Conservation (phyloP, 2,113 vertebrate species). For the Apeltes quadracus region DNA sequence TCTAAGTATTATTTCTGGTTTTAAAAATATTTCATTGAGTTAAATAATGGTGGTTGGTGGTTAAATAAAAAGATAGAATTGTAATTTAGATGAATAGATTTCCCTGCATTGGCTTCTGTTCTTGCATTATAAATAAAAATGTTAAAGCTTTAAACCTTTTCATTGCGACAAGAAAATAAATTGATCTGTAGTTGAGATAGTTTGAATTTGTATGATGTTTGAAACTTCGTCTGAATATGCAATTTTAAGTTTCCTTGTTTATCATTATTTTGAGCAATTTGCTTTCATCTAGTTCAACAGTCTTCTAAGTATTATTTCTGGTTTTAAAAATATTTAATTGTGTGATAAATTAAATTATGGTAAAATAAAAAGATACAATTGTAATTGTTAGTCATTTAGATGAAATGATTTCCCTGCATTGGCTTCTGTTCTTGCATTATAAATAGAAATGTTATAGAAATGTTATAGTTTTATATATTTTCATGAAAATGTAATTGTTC, state of each 20-base stretch:
- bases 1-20: background rate
- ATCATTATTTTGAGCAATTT: too few relatives aligned
- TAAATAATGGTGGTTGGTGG: too few relatives aligned
- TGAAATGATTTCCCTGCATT: background rate
- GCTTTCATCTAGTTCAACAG: too few relatives aligned
- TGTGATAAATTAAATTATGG: background rate
- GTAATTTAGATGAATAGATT: background rate
- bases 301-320: too few relatives aligned
- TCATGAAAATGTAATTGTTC: too few relatives aligned
- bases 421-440: background rate
- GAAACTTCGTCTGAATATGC: too few relatives aligned
- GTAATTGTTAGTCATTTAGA: background rate
- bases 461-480: too few relatives aligned
- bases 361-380: background rate
- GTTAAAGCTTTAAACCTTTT: too few relatives aligned
- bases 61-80: background rate
- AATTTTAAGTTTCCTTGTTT: too few relatives aligned
- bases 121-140: background rate
- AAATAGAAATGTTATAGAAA: background rate
- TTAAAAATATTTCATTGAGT: background rate
- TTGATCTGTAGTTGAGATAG: too few relatives aligned
- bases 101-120: background rate
- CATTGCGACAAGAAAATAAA: too few relatives aligned
- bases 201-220: too few relatives aligned
- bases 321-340: background rate